These are phyloP conservation scores for Rhinoraja longicauda DNA, from an alignment of 2,797 vertebrate genomes.

Conservation along the genomic window DNA sequence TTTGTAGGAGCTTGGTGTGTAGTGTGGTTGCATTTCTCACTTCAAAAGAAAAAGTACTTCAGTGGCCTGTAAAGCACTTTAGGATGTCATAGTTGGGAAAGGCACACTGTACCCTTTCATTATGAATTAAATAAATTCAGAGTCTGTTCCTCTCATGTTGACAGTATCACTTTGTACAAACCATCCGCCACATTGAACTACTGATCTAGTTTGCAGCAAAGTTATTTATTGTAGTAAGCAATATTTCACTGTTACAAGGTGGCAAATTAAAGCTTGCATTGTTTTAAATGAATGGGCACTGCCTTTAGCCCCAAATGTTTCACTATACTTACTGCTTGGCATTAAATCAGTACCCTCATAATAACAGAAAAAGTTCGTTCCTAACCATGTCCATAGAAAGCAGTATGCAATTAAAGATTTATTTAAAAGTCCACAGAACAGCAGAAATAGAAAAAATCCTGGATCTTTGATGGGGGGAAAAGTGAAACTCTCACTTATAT, in stretches of 20 bases:
- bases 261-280: neutral
- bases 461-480: too few relatives aligned
- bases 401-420: neutral
- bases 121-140: neutral
- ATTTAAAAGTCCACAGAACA: neutral
- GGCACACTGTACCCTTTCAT: neutral
- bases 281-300: neutral
- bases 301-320: neutral
- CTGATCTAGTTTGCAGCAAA: neutral
- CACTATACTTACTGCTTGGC: neutral
- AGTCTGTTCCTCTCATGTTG: neutral
- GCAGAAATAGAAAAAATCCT: neutral
- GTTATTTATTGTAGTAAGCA: neutral
- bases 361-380: neutral
- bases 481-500: neutral
- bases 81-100: neutral
- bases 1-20: neutral
- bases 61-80: neutral
- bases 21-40: neutral
- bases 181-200: neutral
- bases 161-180: neutral
- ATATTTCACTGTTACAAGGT: neutral
- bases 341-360: neutral
- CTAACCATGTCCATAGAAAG: neutral
- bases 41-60: neutral